These are phyloP conservation scores for Eilema caniola DNA, from an alignment of 2,888 invertebrate genomes.

Conservation along the genomic window DNA sequence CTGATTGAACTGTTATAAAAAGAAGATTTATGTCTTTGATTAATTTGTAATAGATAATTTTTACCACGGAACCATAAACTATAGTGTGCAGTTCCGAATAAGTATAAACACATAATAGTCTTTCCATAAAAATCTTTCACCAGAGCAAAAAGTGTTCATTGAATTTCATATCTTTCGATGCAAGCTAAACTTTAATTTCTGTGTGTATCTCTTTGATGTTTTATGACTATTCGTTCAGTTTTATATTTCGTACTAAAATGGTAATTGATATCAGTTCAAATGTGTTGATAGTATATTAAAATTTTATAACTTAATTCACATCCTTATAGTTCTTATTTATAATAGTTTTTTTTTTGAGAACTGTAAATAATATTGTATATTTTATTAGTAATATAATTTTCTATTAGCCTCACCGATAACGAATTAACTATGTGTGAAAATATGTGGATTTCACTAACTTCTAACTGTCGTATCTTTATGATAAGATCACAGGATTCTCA, in stretches of 20 bases:
- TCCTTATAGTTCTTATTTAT: not conserved
- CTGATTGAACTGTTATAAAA: too few species aligned
- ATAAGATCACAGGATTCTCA: not conserved
- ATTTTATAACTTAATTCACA: conserved; percentile 6
- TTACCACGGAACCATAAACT: too few species aligned
- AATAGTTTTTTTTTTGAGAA: not conserved
- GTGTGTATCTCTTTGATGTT: conserved; percentile 34
- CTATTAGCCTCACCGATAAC: not conserved
- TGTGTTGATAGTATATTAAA: conserved; percentile 7
- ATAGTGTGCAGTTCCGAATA: too few species aligned
- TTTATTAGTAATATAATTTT: not conserved
- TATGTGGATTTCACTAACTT: not conserved
- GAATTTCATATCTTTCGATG: too few species aligned
- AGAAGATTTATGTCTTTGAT: too few species aligned
- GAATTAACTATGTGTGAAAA: too few species aligned
- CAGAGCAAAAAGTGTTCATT: too few species aligned
- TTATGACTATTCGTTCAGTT: conserved; percentile 27
- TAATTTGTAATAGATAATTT: too few species aligned
- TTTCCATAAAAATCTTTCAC: too few species aligned
- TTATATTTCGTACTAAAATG: conserved; percentile 16
- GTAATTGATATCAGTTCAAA: conserved; percentile 19
- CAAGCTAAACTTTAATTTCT: conserved; percentile 3
- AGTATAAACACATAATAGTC: too few species aligned
- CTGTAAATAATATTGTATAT: not conserved
- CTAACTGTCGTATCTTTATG: not conserved